Evolutionary conservation across 2,113 vertebrate genomes (phyloP).

Genomic region (Phycodurus eques): DNA sequence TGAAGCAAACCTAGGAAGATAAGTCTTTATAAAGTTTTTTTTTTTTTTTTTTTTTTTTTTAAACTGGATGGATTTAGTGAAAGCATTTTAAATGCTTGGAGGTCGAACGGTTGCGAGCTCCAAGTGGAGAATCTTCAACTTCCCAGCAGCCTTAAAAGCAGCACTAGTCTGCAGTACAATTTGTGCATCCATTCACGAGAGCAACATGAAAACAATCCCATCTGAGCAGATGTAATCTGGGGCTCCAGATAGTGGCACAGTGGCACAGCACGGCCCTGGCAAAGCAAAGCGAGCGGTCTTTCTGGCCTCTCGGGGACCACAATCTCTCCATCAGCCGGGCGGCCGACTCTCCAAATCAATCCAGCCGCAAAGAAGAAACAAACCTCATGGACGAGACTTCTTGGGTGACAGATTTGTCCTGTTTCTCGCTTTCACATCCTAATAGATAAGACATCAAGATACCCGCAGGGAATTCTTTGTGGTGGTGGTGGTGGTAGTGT

Average conservation of each 20-base stretch:
- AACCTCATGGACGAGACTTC: conserved; percentile 52
- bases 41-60: too few relatives aligned
- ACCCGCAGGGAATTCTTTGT: conserved; percentile 52
- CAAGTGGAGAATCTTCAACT: too few relatives aligned
- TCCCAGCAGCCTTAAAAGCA: neutral
- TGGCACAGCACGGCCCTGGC: conserved; percentile 37
- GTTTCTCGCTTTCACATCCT: conserved; percentile 59
- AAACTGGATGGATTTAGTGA: too few relatives aligned
- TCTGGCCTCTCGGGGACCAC: conserved; percentile 44
- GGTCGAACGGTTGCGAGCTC: neutral
- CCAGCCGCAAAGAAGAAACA: conserved; percentile 52
- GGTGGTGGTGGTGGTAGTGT: conserved; percentile 35
- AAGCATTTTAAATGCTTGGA: neutral
- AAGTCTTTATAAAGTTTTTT: too few relatives aligned
- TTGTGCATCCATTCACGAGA: conserved; percentile 36
- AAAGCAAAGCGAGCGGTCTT: conserved; percentile 28
- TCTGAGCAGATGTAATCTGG: conserved; percentile 57
- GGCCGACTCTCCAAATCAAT: conserved; percentile 57
- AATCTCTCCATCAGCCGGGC: conserved; percentile 62
- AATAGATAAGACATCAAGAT: conserved; percentile 70
- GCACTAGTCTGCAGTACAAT: conserved; percentile 48
- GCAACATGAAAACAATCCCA: conserved; percentile 51
- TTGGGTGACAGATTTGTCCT: conserved; percentile 64
- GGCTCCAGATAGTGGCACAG: conserved; percentile 45
- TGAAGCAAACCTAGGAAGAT: too few relatives aligned